Percentiles rank a stretch among this genome's conserved stretches.
Conservation (phyloP, 2,797 vertebrate species). For the Silurus aristotelis region DNA sequence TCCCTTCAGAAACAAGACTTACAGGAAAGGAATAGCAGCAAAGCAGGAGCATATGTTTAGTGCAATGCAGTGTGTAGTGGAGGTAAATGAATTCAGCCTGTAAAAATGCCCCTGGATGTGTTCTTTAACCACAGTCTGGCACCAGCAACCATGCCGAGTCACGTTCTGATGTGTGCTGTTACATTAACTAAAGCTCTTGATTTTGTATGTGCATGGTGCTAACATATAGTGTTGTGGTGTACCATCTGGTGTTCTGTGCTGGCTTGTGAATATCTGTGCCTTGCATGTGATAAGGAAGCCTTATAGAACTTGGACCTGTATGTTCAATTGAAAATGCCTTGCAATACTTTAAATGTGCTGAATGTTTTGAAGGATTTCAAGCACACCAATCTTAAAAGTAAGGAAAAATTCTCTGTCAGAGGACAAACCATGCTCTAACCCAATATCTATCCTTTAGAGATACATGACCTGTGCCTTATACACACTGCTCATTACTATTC, state of each 20-base stretch:
- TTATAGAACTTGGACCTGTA: background rate
- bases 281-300: background rate
- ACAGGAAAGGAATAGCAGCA: background rate
- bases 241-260: too few relatives aligned
- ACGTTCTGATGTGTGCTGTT: background rate
- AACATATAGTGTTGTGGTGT: background rate
- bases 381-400: background rate
- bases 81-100: background rate
- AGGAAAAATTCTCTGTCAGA: background rate
- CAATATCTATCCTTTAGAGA: constrained; percentile 21
- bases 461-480: constrained; percentile 31
- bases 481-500: constrained; percentile 36
- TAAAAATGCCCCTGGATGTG: too few relatives aligned
- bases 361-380: background rate
- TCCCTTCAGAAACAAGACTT: too few relatives aligned
- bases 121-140: background rate
- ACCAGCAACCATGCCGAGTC: background rate
- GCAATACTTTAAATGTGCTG: background rate
- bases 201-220: background rate
- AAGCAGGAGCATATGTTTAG: too few relatives aligned
- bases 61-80: background rate
- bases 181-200: background rate
- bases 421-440: background rate
- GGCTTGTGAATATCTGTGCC: background rate
- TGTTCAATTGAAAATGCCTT: background rate